Evolutionary conservation across 2,888 invertebrate species (phyloP).

Genomic region (Odiellus spinosus): DNA sequence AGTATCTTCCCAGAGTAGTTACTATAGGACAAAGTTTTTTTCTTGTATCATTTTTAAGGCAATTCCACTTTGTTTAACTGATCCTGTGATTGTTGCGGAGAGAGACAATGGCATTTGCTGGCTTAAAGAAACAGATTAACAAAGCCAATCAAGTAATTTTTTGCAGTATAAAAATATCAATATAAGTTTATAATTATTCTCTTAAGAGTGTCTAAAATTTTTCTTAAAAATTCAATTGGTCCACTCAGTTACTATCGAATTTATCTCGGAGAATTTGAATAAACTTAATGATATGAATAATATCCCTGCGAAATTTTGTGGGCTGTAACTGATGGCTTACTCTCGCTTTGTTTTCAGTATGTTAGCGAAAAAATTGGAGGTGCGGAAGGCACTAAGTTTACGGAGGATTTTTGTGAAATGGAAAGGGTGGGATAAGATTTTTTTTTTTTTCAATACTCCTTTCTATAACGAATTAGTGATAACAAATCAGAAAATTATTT

Average conservation of each 20-base stretch:
- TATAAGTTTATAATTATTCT: no score
- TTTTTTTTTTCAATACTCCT: not conserved
- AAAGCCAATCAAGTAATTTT: constrained; percentile 88
- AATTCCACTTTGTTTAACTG: no score
- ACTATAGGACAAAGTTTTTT: no score
- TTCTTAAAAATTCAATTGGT: no score
- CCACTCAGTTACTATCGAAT: no score
- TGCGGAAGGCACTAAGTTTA: constrained; percentile 97
- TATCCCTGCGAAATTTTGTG: no score
- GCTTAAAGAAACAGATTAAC: constrained; percentile 97
- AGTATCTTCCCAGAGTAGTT: no score
- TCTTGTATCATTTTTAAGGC: no score
- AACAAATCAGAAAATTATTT: not conserved
- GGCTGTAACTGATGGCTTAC: constrained; percentile 7
- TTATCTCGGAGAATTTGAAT: no score
- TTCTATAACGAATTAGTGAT: not conserved
- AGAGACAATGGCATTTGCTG: constrained; percentile 83
- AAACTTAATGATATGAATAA: no score
- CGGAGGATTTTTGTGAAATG: constrained; percentile 97
- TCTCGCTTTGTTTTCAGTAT: constrained; percentile 56
- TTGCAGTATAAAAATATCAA: not conserved
- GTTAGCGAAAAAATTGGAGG: constrained; percentile 99
- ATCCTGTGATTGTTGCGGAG: no score
- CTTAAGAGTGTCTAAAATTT: no score
- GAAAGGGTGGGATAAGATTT: constrained; percentile 59